These are phyloP conservation scores for Myotis lucifugus DNA, from an alignment of 2,113 vertebrate species.

Conservation along the genomic window DNA sequence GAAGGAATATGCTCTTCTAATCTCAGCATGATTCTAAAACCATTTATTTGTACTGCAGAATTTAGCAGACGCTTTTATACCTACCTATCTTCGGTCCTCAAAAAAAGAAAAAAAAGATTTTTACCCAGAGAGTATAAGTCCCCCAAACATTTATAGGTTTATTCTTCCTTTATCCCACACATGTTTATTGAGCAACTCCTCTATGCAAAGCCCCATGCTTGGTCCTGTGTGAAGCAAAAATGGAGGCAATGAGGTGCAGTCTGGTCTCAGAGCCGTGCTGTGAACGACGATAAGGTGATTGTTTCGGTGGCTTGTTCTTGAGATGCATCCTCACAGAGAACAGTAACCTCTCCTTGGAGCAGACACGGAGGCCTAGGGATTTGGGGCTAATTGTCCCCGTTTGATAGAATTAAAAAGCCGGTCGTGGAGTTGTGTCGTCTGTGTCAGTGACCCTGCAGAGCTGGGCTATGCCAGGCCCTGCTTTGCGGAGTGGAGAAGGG, in stretches of 20 bases:
- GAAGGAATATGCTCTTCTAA: background rate
- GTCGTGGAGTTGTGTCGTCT: background rate
- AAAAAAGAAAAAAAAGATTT: background rate
- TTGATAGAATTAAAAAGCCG: background rate
- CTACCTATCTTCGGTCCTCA: background rate
- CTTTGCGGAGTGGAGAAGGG: background rate
- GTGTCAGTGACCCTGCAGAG: background rate
- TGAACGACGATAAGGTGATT: background rate
- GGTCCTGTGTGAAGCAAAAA: background rate
- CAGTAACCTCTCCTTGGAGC: background rate
- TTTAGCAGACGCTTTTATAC: background rate
- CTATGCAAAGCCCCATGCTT: background rate
- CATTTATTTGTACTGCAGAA: background rate
- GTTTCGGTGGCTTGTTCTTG: background rate
- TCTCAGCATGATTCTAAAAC: background rate
- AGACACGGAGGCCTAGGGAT: background rate
- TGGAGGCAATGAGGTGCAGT: background rate
- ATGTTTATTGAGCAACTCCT: background rate
- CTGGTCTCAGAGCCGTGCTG: background rate
- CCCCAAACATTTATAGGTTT: background rate
- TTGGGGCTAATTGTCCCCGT: background rate
- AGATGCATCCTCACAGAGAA: background rate
- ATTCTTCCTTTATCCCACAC: constrained; percentile 14
- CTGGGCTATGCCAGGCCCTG: background rate
- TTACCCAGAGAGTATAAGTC: background rate